Evolutionary conservation across 2,888 invertebrate genomes (phyloP).

Genomic region (Hypomecis atomaria): DNA sequence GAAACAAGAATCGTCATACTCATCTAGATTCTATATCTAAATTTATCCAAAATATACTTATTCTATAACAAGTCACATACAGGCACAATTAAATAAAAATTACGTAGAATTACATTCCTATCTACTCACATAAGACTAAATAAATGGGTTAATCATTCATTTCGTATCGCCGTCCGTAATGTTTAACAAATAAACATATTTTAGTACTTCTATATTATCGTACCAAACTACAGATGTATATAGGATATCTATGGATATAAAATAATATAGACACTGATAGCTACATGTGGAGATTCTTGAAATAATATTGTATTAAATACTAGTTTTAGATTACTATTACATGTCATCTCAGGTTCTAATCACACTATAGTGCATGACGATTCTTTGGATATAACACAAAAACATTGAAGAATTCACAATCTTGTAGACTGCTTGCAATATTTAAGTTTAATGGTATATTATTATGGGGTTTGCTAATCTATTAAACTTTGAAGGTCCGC

Average conservation of each 20-base stretch:
- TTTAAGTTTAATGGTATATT: background rate
- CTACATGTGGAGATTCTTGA: conserved; percentile 27
- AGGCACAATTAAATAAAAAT: conserved; percentile 32
- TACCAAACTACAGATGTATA: conserved; percentile 2
- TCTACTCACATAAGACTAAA: conserved; percentile 23
- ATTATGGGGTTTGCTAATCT: conserved; percentile 49
- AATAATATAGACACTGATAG: conserved; percentile 8
- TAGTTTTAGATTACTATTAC: conserved; percentile 1
- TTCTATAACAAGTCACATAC: conserved; percentile 35
- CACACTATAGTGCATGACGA: conserved; percentile 32
- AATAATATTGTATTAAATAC: conserved; percentile 14
- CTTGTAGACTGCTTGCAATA: conserved; percentile 4
- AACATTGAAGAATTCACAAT: background rate
- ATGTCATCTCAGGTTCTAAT: conserved; percentile 18
- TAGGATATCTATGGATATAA: conserved; percentile 1
- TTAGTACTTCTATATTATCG: background rate
- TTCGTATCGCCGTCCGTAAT: background rate
- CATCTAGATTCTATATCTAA: conserved; percentile 13
- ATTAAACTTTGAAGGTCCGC: conserved; percentile 64
- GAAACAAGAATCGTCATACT: conserved; percentile 38
- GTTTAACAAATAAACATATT: background rate
- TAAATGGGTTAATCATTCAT: background rate
- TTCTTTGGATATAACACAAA: conserved; percentile 27
- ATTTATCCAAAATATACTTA: conserved; percentile 20
- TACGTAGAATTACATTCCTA: conserved; percentile 30